Evolutionary conservation across 2,113 vertebrate species (phyloP).

Genomic region (Chionis minor): DNA sequence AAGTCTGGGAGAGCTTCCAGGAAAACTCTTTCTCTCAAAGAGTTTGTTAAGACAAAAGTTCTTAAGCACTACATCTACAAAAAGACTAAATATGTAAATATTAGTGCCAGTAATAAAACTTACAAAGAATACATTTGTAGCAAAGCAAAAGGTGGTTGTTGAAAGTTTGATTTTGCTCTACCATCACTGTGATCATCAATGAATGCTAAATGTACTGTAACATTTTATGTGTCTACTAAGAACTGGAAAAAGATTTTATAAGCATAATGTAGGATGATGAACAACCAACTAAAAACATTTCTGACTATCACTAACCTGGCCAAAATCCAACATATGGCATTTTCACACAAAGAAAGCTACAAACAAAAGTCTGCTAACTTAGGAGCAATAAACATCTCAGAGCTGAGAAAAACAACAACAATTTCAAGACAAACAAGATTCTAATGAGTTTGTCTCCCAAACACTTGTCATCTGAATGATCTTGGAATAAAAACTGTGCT

Average conservation of each 20-base stretch:
- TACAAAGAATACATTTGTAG: not conserved
- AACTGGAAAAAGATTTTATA: not conserved
- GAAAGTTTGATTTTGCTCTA: not conserved
- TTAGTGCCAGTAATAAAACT: not conserved
- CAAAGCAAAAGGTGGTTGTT: not conserved
- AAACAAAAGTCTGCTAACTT: not conserved
- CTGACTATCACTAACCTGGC: not conserved
- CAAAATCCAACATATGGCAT: not conserved
- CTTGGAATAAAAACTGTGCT: not conserved
- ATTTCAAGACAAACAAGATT: not conserved
- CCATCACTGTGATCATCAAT: not conserved
- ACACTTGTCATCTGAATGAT: not conserved
- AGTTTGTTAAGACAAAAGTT: not conserved
- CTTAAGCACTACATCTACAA: not conserved
- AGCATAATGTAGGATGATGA: not conserved
- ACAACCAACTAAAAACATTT: not conserved
- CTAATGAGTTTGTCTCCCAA: not conserved
- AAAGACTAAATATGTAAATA: constrained; percentile 44
- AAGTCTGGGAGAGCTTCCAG: constrained; percentile 41
- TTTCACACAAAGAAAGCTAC: not conserved
- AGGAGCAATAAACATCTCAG: not conserved
- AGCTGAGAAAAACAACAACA: not conserved
- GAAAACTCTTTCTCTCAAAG: not conserved
- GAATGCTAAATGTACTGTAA: not conserved
- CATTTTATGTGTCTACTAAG: not conserved